phyloP scores from a whole-genome alignment of 2,113 vertebrate genomes.

The Ceyx margarethae region DNA sequence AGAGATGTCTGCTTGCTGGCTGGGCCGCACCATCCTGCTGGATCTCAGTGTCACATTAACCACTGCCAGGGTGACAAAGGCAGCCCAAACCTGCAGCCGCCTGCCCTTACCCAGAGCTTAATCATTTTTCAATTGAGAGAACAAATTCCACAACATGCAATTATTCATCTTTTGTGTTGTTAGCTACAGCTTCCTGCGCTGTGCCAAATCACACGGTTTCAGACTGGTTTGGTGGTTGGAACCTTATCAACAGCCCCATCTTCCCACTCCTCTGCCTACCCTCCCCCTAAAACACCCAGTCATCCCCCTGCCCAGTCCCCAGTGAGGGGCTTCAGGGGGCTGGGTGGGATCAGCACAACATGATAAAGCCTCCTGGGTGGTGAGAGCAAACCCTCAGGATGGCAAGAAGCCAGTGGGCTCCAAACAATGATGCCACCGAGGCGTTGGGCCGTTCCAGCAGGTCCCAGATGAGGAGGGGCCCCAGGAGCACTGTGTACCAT shows the following conservation, averaged over 20 bases:
- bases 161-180: slow-evolving; percentile 58
- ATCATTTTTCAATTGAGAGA: slow-evolving; percentile 3
- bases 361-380: not conserved
- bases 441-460: not conserved
- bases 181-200: not conserved
- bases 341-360: fast-evolving
- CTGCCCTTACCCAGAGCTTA: not conserved
- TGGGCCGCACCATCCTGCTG: fast-evolving
- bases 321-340: not conserved
- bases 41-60: not conserved
- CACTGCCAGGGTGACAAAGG: not conserved
- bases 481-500: not conserved
- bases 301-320: not conserved
- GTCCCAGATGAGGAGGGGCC: not conserved
- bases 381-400: not conserved
- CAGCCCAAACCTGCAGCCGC: slow-evolving; percentile 40
- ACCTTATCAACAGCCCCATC: slow-evolving; percentile 19
- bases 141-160: slow-evolving; percentile 8
- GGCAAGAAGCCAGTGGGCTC: not conserved
- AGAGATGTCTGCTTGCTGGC: fast-evolving
- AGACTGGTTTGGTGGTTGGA: slow-evolving; percentile 12
- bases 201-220: slow-evolving; percentile 45
- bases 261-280: not conserved
- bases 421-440: not conserved
- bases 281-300: fast-evolving